These are phyloP conservation scores for Notocelia uddmanniana DNA, from an alignment of 2,888 invertebrate species.

Conservation along the genomic window DNA sequence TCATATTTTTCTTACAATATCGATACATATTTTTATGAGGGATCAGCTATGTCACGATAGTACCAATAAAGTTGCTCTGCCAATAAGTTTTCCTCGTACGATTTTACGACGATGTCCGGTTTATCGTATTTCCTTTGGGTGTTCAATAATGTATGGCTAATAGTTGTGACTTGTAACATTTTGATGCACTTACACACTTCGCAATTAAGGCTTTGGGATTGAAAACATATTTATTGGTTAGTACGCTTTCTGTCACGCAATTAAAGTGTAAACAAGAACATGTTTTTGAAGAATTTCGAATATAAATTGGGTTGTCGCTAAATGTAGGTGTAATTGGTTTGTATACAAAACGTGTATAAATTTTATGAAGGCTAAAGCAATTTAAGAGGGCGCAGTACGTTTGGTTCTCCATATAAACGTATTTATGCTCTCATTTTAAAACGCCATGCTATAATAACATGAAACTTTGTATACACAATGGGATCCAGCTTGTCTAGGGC, in stretches of 20 bases:
- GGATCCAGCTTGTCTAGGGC: no score
- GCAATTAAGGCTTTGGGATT: background rate
- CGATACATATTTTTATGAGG: slow-evolving; percentile 82
- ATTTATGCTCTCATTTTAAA: no score
- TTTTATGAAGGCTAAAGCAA: no score
- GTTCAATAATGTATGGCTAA: slow-evolving; percentile 43
- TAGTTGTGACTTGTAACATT: slow-evolving; percentile 14
- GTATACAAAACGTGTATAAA: no score
- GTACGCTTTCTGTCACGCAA: background rate
- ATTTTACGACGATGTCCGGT: slow-evolving; percentile 76
- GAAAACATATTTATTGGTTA: background rate
- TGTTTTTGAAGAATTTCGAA: no score
- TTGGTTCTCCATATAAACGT: no score
- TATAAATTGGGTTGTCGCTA: no score
- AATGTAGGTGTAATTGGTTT: no score
- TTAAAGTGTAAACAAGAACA: background rate
- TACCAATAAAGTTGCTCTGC: slow-evolving; percentile 76
- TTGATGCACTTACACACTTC: background rate
- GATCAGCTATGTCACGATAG: slow-evolving; percentile 79
- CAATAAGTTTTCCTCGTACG: slow-evolving; percentile 77
- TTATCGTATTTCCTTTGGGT: slow-evolving; percentile 56
- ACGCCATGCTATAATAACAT: no score
- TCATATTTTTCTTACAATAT: slow-evolving; percentile 75
- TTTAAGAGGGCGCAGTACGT: no score
- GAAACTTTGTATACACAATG: no score